Evolutionary conservation across 2,888 invertebrate genomes (phyloP).

Genomic region (Thera obeliscata): DNA sequence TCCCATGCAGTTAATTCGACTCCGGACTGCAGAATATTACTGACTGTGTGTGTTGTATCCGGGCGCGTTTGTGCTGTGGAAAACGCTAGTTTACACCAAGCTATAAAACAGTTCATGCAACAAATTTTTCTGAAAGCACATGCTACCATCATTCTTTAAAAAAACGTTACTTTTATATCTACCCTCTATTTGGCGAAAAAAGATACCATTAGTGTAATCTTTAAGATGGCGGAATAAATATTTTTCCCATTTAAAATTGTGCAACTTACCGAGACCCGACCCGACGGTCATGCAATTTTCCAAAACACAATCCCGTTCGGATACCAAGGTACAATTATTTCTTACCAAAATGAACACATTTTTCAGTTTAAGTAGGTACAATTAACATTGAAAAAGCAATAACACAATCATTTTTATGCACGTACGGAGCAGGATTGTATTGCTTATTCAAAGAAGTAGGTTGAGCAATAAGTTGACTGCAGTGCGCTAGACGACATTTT

Average conservation of each 20-base stretch:
- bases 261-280: conserved; percentile 65
- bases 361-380: conserved; percentile 45
- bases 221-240: conserved; percentile 1
- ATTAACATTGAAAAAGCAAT: conserved; percentile 26
- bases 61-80: conserved; percentile 72
- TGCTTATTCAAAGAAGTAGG: conserved; percentile 34
- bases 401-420: neutral
- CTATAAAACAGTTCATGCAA: conserved; percentile 34
- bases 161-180: conserved; percentile 8
- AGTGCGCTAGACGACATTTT: neutral
- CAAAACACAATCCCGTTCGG: conserved; percentile 75
- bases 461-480: conserved; percentile 31
- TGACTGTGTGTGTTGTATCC: conserved; percentile 52
- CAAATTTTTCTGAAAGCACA: conserved; percentile 30
- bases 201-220: conserved; percentile 3
- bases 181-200: conserved; percentile 1
- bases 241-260: conserved; percentile 31
- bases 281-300: conserved; percentile 74
- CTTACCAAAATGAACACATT: conserved; percentile 64
- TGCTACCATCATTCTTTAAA: conserved; percentile 21
- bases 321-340: conserved; percentile 69
- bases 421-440: conserved; percentile 4
- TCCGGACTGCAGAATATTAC: conserved; percentile 18
- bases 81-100: conserved; percentile 54
- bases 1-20: conserved; percentile 17